A percentile compares a stretch with the other conserved stretches of the same genome.
Evolutionary conservation across 2,113 vertebrate genomes (phyloP).

Genomic region (Otolemur garnettii): DNA sequence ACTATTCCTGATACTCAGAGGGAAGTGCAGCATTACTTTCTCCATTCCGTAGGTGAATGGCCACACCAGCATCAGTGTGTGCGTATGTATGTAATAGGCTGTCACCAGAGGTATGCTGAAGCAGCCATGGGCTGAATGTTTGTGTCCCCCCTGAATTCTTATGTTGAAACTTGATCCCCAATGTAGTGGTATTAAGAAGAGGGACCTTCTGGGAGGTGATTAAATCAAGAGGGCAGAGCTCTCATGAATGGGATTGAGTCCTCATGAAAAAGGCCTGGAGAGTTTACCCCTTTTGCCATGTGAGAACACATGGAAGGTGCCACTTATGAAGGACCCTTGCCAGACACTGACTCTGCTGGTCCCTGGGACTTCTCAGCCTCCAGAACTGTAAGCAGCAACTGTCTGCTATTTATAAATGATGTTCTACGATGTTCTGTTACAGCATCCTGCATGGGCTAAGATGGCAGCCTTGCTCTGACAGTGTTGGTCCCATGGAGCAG

Average conservation of each 20-base stretch:
- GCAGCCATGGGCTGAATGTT: background rate
- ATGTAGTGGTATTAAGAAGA: background rate
- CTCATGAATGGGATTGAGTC: background rate
- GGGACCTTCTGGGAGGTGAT: background rate
- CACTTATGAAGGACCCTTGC: background rate
- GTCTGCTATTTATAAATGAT: background rate
- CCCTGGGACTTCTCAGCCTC: background rate
- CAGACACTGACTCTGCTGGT: background rate
- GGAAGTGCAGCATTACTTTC: background rate
- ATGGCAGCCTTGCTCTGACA: background rate
- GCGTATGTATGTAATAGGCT: background rate
- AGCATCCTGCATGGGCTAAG: background rate
- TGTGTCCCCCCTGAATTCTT: background rate
- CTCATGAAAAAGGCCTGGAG: background rate
- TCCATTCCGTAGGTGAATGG: background rate
- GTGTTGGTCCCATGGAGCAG: background rate
- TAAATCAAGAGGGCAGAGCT: background rate
- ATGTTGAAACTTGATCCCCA: background rate
- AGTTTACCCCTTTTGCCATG: background rate
- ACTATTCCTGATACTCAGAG: background rate
- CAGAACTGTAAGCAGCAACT: background rate
- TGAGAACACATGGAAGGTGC: background rate
- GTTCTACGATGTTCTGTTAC: background rate
- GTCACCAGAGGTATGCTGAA: background rate
- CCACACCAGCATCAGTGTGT: background rate